These are phyloP conservation scores for Ispidina lecontei DNA, from an alignment of 2,797 vertebrate species.

Conservation along the genomic window DNA sequence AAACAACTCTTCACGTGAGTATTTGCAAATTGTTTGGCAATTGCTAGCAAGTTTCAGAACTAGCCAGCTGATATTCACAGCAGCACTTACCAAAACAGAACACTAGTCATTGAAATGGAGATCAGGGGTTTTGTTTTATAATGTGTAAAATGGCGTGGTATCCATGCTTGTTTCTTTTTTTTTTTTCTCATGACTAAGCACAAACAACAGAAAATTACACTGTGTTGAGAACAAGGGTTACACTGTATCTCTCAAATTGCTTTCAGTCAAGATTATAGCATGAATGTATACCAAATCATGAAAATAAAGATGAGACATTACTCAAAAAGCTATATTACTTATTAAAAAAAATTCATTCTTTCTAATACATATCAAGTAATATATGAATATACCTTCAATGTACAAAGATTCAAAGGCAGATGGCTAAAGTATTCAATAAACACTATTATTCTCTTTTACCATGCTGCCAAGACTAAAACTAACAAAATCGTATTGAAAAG, in stretches of 20 bases:
- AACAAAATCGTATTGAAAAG: conserved; percentile 24
- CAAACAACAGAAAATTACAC: conserved; percentile 16
- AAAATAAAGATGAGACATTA: conserved; percentile 6
- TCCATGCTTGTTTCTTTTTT: neutral
- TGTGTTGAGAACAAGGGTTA: conserved; percentile 24
- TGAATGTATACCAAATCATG: neutral
- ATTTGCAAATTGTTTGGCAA: neutral
- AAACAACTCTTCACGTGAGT: neutral
- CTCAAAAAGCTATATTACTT: neutral
- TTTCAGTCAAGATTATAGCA: conserved; percentile 29
- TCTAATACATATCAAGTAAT: neutral
- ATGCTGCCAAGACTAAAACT: conserved; percentile 33
- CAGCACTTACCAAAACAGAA: neutral
- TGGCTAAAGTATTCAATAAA: conserved; percentile 35
- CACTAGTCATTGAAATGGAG: neutral
- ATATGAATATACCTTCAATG: neutral
- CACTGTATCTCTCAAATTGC: neutral
- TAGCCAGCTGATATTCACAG: conserved; percentile 17
- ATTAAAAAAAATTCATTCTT: neutral
- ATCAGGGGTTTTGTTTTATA: neutral
- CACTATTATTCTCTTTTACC: neutral
- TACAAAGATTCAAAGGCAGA: conserved; percentile 3
- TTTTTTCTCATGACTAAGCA: conserved; percentile 23
- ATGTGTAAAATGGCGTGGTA: conserved; percentile 23
- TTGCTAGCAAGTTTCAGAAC: neutral